Base-by-base conservation (phyloP, 2,113 vertebrate species). In the Coptodon rendalli region DNA sequence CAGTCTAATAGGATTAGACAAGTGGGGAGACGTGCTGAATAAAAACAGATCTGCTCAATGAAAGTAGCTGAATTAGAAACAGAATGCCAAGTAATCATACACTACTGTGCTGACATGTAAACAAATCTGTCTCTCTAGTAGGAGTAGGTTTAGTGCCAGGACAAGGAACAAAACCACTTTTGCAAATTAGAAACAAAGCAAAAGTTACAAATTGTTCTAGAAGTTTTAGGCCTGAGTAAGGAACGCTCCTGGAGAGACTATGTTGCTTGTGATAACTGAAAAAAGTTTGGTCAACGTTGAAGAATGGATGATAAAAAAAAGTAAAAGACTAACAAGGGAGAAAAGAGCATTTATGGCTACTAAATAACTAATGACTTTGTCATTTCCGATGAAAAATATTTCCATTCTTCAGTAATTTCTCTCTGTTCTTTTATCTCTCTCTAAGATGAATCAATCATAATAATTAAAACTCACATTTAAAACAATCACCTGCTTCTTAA, bases 1-100 rank as follows among this genome's bases (percentile, higher is more conserved):
- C 31, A 56, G 50, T 80, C 27, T 87, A 91, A 91, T 82, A 63
- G 45, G 52, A 92, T 83, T 76, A 80, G 80, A 92, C 87, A 91
- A 78, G 84, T 89, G 57, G 71, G 83, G 45, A 82, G 76, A 90
- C 36, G 27, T 52, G 53, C 53, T 48, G 48, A 76, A 86, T 50
- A 61, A 53, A 82, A 82, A 79, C 22, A 17, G 36, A 57, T 53
- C 57, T 40, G 29, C 7, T 71, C 22, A 83, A 24, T 31, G 27
- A 56, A 29, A 6, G 48, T 10, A 29, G 61, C 78, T 85, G 27
- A 83, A 31, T 50, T 56, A 45, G 63, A 81, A 73, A 59, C 52
- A 56, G 45, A 14, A n/a, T 50, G 27, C 9, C 71, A 78, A 78
- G 43, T 31, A 50, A 50, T 52, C 17, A 52, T 34, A 78, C 27